Evolutionary conservation across 1,140 invertebrate species (phyloP).

Genomic region (Drosophila tristis): DNA sequence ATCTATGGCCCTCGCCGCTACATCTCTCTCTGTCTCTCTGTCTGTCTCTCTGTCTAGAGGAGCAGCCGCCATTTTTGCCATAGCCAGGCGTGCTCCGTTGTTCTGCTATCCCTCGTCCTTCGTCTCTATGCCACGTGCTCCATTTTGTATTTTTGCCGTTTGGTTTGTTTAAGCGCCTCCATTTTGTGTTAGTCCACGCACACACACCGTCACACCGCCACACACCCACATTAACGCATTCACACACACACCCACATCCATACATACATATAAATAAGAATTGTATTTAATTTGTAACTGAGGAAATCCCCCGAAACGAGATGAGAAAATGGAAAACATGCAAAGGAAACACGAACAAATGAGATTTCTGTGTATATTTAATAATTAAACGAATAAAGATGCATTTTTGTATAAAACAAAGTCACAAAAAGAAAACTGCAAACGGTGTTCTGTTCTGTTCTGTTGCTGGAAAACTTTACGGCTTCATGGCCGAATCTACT

Average conservation of each 20-base stretch:
- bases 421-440: slow-evolving; percentile 55
- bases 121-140: slow-evolving; percentile 28
- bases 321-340: slow-evolving; percentile 61
- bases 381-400: slow-evolving; percentile 81
- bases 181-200: slow-evolving; percentile 76
- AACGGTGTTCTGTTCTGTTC: slow-evolving; percentile 24
- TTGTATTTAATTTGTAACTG: slow-evolving; percentile 76
- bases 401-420: slow-evolving; percentile 84
- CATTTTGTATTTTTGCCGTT: slow-evolving; percentile 53
- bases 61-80: slow-evolving; percentile 72
- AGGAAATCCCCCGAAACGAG: slow-evolving; percentile 3
- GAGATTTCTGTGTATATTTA: slow-evolving; percentile 82
- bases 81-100: slow-evolving; percentile 68
- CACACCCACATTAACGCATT: slow-evolving; percentile 39
- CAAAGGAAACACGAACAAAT: slow-evolving; percentile 63
- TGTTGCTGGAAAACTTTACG: background rate
- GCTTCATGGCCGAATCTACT: slow-evolving; percentile 16
- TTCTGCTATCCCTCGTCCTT: slow-evolving; percentile 20
- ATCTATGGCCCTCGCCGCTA: background rate
- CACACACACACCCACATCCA: slow-evolving; percentile 43
- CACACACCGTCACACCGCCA: slow-evolving; percentile 36
- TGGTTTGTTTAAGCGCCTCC: slow-evolving; percentile 79
- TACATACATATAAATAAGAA: slow-evolving; percentile 65
- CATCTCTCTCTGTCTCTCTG: background rate
- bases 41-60: slow-evolving; percentile 27